Evolutionary conservation across 1,140 invertebrate genomes (phyloP).

Genomic region (Sinella curviseta): DNA sequence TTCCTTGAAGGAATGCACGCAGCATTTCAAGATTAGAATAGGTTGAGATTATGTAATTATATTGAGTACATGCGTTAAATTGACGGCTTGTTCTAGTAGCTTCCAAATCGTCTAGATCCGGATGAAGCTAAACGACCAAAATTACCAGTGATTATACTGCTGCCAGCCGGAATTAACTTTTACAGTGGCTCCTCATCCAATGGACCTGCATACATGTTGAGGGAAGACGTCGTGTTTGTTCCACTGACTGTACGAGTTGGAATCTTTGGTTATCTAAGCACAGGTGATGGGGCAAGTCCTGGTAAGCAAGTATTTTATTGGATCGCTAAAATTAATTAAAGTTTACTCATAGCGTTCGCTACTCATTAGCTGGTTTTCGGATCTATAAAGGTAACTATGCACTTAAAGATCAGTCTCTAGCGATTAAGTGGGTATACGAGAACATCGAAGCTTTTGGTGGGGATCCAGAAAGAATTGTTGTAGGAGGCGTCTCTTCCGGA

Average conservation of each 20-base stretch:
- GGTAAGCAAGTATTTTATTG: too few species aligned
- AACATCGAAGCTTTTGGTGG: not conserved
- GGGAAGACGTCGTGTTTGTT: not conserved
- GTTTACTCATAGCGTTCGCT: too few species aligned
- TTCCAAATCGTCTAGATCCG: not conserved
- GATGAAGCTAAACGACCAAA: too few species aligned
- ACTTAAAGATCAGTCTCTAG: not conserved
- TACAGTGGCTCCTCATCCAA: not conserved
- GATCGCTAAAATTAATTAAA: too few species aligned
- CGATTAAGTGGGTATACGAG: not conserved
- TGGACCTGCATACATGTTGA: not conserved
- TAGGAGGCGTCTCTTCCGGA: not conserved
- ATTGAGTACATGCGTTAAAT: too few species aligned
- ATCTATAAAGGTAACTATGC: not conserved
- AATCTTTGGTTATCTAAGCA: not conserved
- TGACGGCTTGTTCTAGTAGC: too few species aligned
- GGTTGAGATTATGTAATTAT: too few species aligned
- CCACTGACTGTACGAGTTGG: not conserved
- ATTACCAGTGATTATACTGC: not conserved
- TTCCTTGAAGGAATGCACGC: too few species aligned
- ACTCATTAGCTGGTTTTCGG: too few species aligned
- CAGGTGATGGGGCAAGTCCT: not conserved
- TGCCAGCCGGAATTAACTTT: not conserved
- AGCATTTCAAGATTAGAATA: too few species aligned
- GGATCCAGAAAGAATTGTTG: not conserved